Percentiles rank a stretch among this genome's conserved stretches.
phyloP scores from a whole-genome alignment of 2,888 invertebrate species.

The Noctua fimbriata region DNA sequence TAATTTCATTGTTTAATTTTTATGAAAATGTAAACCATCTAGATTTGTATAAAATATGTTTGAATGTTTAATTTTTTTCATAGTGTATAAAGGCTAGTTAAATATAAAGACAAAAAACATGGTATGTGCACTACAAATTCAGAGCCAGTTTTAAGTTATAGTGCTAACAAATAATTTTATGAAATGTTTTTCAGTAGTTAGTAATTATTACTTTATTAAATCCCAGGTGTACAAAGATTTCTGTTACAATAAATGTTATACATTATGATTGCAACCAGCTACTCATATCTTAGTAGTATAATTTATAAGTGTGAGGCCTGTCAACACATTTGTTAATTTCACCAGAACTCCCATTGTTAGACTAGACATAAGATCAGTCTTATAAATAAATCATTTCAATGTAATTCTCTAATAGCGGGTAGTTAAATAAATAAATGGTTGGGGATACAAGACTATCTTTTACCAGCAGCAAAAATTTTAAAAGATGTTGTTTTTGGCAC shows the following conservation, averaged over 20 bases:
- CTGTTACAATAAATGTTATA: neutral
- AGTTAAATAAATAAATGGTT: neutral
- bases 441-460: constrained; percentile 71
- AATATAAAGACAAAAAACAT: constrained; percentile 11
- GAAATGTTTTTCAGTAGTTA: neutral
- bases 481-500: constrained; percentile 96
- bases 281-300: neutral
- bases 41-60: constrained; percentile 69
- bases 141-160: neutral
- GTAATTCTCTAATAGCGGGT: neutral
- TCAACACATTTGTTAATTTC: neutral
- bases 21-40: constrained; percentile 75
- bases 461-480: constrained; percentile 91
- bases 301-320: neutral
- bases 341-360: neutral
- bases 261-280: no score
- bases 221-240: neutral
- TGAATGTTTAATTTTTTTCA: constrained; percentile 37
- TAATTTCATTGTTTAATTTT: constrained; percentile 56
- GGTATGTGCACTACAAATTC: neutral
- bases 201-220: neutral
- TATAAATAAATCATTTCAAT: neutral
- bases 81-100: neutral
- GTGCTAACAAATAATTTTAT: neutral
- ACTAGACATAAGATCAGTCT: neutral